A percentile compares a stretch with the other conserved stretches of the same genome.
Conservation (phyloP, 2,797 vertebrate genomes). For the Malurus leucopterus region DNA sequence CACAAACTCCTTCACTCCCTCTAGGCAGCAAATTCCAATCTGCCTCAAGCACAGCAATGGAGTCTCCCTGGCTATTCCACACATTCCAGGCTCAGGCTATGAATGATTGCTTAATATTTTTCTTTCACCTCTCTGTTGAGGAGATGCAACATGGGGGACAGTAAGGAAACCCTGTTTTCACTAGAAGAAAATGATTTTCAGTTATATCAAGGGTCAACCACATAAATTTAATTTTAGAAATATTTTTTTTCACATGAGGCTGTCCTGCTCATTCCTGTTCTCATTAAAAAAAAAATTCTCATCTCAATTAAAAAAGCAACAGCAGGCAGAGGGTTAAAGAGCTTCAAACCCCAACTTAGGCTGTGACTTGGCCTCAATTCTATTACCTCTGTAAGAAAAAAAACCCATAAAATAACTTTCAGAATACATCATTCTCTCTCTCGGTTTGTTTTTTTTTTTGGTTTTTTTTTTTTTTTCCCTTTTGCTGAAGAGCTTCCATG, state of each 20-base stretch:
- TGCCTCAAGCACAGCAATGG: background rate
- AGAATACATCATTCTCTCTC: background rate
- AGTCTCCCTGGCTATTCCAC: background rate
- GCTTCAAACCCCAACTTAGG: background rate
- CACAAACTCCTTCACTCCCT: background rate
- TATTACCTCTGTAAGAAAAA: background rate
- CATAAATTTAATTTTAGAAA: background rate
- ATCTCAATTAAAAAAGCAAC: background rate
- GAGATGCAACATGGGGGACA: background rate
- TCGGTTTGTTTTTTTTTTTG: too few relatives aligned
- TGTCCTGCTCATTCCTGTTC: background rate
- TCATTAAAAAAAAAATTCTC: too few relatives aligned
- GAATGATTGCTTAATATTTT: background rate
- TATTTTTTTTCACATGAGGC: background rate
- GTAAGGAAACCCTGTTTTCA: background rate
- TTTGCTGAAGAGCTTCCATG: background rate
- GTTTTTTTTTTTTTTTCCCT: background rate
- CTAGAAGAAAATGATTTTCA: background rate
- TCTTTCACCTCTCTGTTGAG: background rate
- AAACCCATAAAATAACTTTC: background rate
- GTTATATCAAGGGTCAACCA: background rate
- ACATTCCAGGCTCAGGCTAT: background rate
- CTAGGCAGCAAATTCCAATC: background rate
- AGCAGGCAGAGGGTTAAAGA: background rate
- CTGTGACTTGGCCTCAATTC: background rate